phyloP scores from a whole-genome alignment of 1,140 invertebrate genomes.

The Drosophila baimaii region DNA sequence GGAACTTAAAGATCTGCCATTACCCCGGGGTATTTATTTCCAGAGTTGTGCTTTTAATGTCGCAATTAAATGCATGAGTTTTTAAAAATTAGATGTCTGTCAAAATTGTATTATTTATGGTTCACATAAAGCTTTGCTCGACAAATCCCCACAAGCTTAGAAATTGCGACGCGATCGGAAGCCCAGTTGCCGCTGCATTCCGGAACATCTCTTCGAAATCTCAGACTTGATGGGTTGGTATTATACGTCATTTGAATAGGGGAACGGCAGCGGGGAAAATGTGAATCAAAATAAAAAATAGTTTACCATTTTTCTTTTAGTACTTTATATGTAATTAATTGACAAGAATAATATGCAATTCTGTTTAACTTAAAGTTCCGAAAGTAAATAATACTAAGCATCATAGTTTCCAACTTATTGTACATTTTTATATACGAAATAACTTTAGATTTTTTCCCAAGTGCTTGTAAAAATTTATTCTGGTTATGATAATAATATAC shows the following conservation, averaged over 20 bases:
- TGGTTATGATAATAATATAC: too few relatives aligned
- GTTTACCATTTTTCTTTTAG: background rate
- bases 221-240: slow-evolving; percentile 6
- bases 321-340: background rate
- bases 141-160: slow-evolving; percentile 16
- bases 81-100: slow-evolving; percentile 79
- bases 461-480: too few relatives aligned
- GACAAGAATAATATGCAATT: too few relatives aligned
- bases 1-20: slow-evolving; percentile 33
- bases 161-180: background rate
- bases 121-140: slow-evolving; percentile 55
- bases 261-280: background rate
- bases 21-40: slow-evolving; percentile 48
- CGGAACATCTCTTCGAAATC: slow-evolving; percentile 1
- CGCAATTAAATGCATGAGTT: slow-evolving; percentile 82
- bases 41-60: slow-evolving; percentile 73
- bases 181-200: background rate
- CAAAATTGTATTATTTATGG: slow-evolving; percentile 74
- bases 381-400: background rate
- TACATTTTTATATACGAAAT: too few relatives aligned
- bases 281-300: background rate
- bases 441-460: too few relatives aligned
- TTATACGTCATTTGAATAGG: background rate
- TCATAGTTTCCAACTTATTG: background rate
- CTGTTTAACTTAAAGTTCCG: background rate